Evolutionary conservation across 2,797 vertebrate species (phyloP), one percentile per base, ranked within the genome.

Genomic region (Enteromius thamalakanensis): DNA sequence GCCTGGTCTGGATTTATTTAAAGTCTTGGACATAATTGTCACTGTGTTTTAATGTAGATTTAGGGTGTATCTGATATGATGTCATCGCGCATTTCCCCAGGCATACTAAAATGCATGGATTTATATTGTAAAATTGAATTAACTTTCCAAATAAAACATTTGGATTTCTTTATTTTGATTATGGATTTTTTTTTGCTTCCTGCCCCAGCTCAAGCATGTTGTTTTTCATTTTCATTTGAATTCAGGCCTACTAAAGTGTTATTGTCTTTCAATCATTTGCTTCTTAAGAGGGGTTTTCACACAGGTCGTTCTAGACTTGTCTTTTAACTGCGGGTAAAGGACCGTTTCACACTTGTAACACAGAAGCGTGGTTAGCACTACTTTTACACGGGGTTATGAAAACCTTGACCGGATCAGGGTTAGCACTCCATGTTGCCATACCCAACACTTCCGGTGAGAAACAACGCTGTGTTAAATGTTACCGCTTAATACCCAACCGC

Each of bases 1-100:
- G 70, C 47, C 77, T 26, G 49, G 60, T 86, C 85, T 84, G 19
- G 19, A 82, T 82, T 82, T 65, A 83, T 85, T 87, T 88, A 77
- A 47, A 86, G 65, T 62, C 65, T 83, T 79, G 82, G 71, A 60
- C 15, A n/a, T 67, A 72, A 68, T 34, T 45, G 40, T 70, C 83
- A 49, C 80, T 79, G 72, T 83, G 71, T 80, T 83, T 72, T 42
- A 29, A 62, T 14, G 84, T 79, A 64, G 32, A 21, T 62, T 67
- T 62, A 86, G 75, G 78, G 74, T 74, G 32, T 68, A 84, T 83
- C 60, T 87, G 68, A 84, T 74, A 74, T 85, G 71, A 82, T 42
- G 62, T 82, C 47, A 82, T 26, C 1, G 15, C 9, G 29, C 47
- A 40, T 3, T 75, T 55, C 68, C 71, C 47, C 80, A 82, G 32